A percentile compares a stretch with the other conserved stretches of the same genome.
Conservation (phyloP, 2,888 invertebrate species). For the Hirudinaria manillensis region DNA sequence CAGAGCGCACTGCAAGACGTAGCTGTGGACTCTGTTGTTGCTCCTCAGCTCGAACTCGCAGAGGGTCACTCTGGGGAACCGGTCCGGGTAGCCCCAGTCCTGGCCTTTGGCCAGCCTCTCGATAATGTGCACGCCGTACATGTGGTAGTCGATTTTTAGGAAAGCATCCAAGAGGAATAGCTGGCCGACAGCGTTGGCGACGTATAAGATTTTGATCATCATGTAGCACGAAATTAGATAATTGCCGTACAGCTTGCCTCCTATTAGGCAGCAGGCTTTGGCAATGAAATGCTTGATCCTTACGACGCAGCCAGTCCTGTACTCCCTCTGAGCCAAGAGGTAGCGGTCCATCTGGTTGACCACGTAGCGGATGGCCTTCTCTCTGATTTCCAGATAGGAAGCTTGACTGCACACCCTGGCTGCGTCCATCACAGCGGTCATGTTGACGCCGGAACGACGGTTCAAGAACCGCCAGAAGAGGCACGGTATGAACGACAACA, state of each 20-base stretch:
- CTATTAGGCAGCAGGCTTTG: constrained; percentile 52
- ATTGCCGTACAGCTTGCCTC: constrained; percentile 55
- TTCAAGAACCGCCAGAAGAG: constrained; percentile 42
- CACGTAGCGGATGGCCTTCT: constrained; percentile 53
- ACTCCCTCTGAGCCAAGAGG: constrained; percentile 54
- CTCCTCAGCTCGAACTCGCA: constrained; percentile 52
- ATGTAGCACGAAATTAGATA: constrained; percentile 56
- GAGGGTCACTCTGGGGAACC: constrained; percentile 53
- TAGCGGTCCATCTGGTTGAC: constrained; percentile 56
- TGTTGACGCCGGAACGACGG: constrained; percentile 41
- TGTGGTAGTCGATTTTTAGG: constrained; percentile 54
- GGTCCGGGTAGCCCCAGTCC: constrained; percentile 50
- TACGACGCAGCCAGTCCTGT: constrained; percentile 52
- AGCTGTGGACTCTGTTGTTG: constrained; percentile 42
- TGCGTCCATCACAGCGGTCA: constrained; percentile 41
- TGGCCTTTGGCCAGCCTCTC: constrained; percentile 53
- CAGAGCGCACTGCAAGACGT: constrained; percentile 44
- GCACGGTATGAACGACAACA: constrained; percentile 41
- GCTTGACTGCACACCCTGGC: constrained; percentile 41
- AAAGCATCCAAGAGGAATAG: constrained; percentile 57
- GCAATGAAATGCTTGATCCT: constrained; percentile 51
- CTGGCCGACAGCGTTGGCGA: constrained; percentile 56
- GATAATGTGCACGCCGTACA: constrained; percentile 56
- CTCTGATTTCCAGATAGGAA: constrained; percentile 41
- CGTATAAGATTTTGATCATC: constrained; percentile 55